Conservation (phyloP, 2,888 invertebrate species). For the Caenorhabditis afra region DNA sequence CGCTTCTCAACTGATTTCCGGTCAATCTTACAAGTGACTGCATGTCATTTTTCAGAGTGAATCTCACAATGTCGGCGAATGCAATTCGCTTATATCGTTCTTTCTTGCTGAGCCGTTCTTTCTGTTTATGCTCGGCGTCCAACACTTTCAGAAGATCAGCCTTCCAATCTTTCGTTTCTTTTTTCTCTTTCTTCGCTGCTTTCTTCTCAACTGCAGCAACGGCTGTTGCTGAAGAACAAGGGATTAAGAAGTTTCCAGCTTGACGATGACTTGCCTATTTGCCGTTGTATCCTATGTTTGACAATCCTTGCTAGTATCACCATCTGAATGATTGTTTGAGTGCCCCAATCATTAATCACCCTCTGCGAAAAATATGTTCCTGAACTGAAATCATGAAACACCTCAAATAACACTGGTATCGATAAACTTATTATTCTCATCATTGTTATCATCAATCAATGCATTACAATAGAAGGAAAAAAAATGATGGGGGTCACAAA, state of each 20-base stretch:
- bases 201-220: constrained; percentile 1
- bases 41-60: constrained; percentile 38
- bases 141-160: constrained; percentile 26
- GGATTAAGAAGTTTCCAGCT: too few species aligned
- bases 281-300: background rate
- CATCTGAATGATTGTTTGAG: constrained; percentile 32
- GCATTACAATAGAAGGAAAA: constrained; percentile 10
- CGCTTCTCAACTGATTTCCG: constrained; percentile 42
- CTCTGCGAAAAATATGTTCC: constrained; percentile 5
- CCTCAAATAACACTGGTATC: background rate
- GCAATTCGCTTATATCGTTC: constrained; percentile 4
- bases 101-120: background rate
- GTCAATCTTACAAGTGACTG: constrained; percentile 43
- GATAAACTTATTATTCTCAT: constrained; percentile 37
- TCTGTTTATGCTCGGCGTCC: constrained; percentile 32
- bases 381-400: constrained; percentile 22
- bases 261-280: constrained; percentile 5
- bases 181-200: background rate
- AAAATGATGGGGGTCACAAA: constrained; percentile 7
- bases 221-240: constrained; percentile 4
- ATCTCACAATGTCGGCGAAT: constrained; percentile 39
- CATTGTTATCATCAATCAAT: constrained; percentile 23
- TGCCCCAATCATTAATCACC: background rate
- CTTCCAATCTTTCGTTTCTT: constrained; percentile 53
- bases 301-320: background rate